Evolutionary conservation across 2,797 vertebrate genomes (phyloP), one percentile per base, ranked within the genome.

Genomic region (Smutsia temminckii): DNA sequence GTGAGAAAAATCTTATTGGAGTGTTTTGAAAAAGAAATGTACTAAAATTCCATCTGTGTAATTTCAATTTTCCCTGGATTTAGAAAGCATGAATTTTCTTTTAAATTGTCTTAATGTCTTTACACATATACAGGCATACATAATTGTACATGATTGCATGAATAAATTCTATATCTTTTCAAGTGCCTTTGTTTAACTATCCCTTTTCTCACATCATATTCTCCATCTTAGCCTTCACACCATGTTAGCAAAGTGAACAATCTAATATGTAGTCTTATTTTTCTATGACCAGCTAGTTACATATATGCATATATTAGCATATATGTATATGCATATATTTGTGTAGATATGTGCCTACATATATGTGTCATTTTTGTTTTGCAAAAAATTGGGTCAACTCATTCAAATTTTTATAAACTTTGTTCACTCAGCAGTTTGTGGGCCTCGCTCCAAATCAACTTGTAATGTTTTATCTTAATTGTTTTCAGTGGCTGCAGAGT

Each of bases 1-100:
- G 9, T 8, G 37, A 80, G 57, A 51, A 94, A 74, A 75, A 34
- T 72, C 21, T 55, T 85, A 78, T 68, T 42, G 40, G 4, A 23
- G n/a, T 66, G 11, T 20, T 90, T 88, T 53, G 64, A 69, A 96
- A 71, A 32, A 84, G 29, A 90, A 94, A 77, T 37, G 9, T 75
- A 25, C 8, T 92, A 64, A 91, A 79, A 79, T 72, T 86, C n/a
- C 85, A 42, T 71, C 34, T 84, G 40, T 37, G 42, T 66, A 37
- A 92, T 53, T 87, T 40, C 64, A 85, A 25, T 57, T 61, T 69
- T 68, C 53, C 8, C 32, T 74, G 29, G 17, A 40, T 89, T 92
- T 55, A 74, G 18, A 64, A 87, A 59, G 13, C 5, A 13, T 46
- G 11, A 61, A 29, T 86, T 81, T 59, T 64, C 51, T 92, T 74